These are phyloP conservation scores for Cotesia chilonis DNA, from an alignment of 1,140 invertebrate genomes.

Conservation along the genomic window DNA sequence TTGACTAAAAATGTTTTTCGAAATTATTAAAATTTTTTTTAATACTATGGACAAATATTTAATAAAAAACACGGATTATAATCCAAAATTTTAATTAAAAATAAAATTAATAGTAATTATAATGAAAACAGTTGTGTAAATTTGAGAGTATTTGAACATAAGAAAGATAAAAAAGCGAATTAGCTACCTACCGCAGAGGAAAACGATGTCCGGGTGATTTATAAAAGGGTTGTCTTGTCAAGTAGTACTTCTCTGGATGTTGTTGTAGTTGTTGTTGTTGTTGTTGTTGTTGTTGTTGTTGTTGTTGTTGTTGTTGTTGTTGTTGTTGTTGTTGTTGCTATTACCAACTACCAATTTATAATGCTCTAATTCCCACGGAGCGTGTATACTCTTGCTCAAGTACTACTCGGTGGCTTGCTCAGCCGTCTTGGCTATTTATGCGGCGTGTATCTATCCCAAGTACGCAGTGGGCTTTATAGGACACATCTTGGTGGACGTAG, in stretches of 20 bases:
- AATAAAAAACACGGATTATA: no score
- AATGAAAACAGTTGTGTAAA: neutral
- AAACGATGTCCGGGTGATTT: conserved; percentile 29
- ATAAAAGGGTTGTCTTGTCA: conserved; percentile 11
- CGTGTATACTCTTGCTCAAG: conserved; percentile 23
- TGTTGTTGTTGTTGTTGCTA: neutral
- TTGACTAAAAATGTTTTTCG: no score
- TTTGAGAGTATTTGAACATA: neutral
- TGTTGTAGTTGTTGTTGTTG: neutral
- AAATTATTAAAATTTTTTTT: no score
- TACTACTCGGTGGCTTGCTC: conserved; percentile 2
- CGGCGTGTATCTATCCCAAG: conserved; percentile 25
- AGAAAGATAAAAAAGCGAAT: neutral
- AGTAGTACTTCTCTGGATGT: conserved; percentile 6
- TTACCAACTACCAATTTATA: conserved; percentile 19
- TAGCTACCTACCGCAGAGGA: conserved; percentile 28
- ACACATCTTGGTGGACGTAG: neutral
- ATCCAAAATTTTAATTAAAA: no score
- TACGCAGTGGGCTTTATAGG: conserved; percentile 28
- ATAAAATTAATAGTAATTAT: no score
- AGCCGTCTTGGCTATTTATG: conserved; percentile 34
- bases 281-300: no score
- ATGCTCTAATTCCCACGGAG: conserved; percentile 44
- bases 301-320: neutral
- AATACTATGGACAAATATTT: no score